Evolutionary conservation across 2,797 vertebrate species (phyloP).

Genomic region (Tragelaphus eurycerus): DNA sequence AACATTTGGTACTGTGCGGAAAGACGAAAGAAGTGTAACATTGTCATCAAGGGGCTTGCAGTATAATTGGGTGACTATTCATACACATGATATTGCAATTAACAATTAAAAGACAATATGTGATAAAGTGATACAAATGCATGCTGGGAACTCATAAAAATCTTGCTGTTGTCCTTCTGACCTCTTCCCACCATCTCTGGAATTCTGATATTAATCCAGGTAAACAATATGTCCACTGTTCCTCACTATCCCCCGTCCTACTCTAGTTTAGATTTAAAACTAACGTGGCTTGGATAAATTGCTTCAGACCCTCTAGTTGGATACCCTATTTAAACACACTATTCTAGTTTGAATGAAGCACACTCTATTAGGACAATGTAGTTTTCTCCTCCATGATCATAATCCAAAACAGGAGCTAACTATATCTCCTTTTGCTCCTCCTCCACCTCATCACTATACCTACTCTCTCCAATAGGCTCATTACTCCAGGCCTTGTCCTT

Average conservation of each 20-base stretch:
- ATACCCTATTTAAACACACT: not conserved
- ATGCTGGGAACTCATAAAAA: not conserved
- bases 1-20: not conserved
- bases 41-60: not conserved
- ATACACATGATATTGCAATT: not conserved
- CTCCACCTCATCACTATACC: not conserved
- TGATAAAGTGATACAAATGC: not conserved
- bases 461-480: not conserved
- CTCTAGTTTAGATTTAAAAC: not conserved
- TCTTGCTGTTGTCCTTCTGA: not conserved
- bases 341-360: not conserved
- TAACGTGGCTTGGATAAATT: not conserved
- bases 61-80: not conserved
- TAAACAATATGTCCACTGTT: not conserved
- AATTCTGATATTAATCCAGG: not conserved
- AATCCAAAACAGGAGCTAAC: not conserved
- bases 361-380: not conserved
- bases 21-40: not conserved
- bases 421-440: not conserved
- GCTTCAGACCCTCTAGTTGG: not conserved
- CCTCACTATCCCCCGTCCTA: not conserved
- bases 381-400: not conserved
- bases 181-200: not conserved
- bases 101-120: not conserved
- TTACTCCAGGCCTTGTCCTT: not conserved